phyloP scores from a whole-genome alignment of 2,797 vertebrate species.

The Nannoperca australis region DNA sequence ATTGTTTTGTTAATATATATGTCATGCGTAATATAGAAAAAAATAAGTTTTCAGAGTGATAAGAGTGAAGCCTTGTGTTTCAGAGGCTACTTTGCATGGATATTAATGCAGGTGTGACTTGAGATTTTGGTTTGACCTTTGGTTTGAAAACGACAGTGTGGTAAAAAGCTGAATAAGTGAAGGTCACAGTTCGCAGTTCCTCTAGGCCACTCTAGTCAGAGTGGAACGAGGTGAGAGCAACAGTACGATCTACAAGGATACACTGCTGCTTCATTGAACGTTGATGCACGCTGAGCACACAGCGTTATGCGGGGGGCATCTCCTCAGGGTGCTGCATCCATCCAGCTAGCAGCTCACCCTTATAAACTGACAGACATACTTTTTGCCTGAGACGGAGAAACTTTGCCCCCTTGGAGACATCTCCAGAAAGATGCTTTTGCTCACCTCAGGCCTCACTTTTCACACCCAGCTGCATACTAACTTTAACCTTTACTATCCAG shows the following conservation, averaged over 20 bases:
- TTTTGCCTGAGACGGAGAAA: slow-evolving; percentile 58
- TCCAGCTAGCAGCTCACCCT: slow-evolving; percentile 62
- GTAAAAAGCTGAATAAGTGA: slow-evolving; percentile 33
- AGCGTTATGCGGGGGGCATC: slow-evolving; percentile 29
- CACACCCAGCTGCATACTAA: slow-evolving; percentile 39
- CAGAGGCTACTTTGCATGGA: background rate
- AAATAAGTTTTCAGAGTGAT: background rate
- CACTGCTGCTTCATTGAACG: slow-evolving; percentile 23
- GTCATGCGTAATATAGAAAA: background rate
- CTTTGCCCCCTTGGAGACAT: slow-evolving; percentile 22
- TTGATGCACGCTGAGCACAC: slow-evolving; percentile 52
- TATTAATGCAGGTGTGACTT: background rate
- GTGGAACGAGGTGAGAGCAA: slow-evolving; percentile 29
- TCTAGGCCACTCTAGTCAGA: slow-evolving; percentile 12
- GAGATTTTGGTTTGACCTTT: background rate
- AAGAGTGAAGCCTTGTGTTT: background rate
- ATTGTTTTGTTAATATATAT: background rate
- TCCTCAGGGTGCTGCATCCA: slow-evolving; percentile 68
- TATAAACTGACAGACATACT: slow-evolving; percentile 69
- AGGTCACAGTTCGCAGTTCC: slow-evolving; percentile 19
- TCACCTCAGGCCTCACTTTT: slow-evolving; percentile 39
- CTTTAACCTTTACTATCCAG: slow-evolving; percentile 46
- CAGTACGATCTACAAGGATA: slow-evolving; percentile 9
- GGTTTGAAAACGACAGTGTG: background rate
- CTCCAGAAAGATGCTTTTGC: slow-evolving; percentile 33